Conservation (phyloP, 2,113 vertebrate species). For the Caranx melampygus region DNA sequence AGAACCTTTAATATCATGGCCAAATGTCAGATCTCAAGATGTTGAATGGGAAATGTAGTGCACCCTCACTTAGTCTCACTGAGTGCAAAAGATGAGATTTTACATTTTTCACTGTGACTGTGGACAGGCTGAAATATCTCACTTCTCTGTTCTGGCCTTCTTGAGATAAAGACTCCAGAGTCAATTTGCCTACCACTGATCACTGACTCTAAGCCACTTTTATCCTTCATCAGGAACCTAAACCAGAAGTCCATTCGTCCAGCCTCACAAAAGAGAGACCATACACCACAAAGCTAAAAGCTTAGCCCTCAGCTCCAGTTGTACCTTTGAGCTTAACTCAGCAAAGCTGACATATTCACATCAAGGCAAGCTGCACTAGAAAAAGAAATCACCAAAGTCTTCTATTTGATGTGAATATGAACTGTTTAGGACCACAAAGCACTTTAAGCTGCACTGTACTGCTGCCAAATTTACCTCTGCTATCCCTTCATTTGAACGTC, state of each 20-base stretch:
- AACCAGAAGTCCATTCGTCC: constrained; percentile 51
- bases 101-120: constrained; percentile 31
- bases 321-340: constrained; percentile 47
- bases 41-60: constrained; percentile 6
- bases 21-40: constrained; percentile 38
- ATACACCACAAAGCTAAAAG: constrained; percentile 57
- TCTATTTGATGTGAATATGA: constrained; percentile 14
- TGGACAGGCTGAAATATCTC: constrained; percentile 47
- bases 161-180: constrained; percentile 70
- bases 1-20: constrained; percentile 29
- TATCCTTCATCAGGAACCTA: constrained; percentile 67
- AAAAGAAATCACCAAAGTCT: not conserved
- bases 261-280: constrained; percentile 44
- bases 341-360: constrained; percentile 51
- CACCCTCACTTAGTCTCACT: constrained; percentile 27
- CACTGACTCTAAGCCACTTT: constrained; percentile 67
- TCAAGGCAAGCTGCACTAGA: constrained; percentile 19
- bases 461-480: not conserved
- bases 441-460: not conserved
- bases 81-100: constrained; percentile 46
- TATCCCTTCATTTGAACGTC: constrained; percentile 20
- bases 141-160: constrained; percentile 52
- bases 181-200: constrained; percentile 66
- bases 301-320: constrained; percentile 64
- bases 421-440: constrained; percentile 18